A percentile compares a stretch with the other conserved stretches of the same genome.
Conservation (phyloP, 2,113 vertebrate species). For the Emydura subglobosa region DNA sequence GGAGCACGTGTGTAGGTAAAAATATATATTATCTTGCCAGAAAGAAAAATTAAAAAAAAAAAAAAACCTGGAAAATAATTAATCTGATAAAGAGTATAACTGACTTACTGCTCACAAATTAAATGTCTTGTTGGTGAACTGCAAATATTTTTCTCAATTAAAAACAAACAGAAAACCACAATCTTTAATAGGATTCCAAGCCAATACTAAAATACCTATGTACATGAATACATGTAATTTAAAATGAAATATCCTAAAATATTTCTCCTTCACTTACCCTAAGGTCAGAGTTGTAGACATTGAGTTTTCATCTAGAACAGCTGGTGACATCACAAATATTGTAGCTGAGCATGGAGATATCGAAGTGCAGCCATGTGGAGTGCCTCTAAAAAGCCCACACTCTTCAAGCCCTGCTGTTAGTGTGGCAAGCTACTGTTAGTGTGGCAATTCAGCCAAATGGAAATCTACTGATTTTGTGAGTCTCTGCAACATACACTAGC, state of each 20-base stretch:
- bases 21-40: not conserved
- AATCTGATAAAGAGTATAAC: not conserved
- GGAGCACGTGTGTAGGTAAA: not conserved
- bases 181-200: not conserved
- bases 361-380: not conserved
- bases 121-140: not conserved
- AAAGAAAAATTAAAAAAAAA: not conserved
- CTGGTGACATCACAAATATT: not conserved
- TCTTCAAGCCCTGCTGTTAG: constrained; percentile 1
- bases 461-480: not conserved
- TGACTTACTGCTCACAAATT: not conserved
- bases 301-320: not conserved
- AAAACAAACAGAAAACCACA: not conserved
- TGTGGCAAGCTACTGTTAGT: no score
- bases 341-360: not conserved
- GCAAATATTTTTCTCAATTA: constrained; percentile 17
- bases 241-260: constrained; percentile 1
- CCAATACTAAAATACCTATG: not conserved
- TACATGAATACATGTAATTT: not conserved
- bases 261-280: not conserved
- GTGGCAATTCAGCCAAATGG: no score
- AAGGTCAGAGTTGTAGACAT: not conserved
- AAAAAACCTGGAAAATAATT: not conserved
- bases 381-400: not conserved
- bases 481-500: not conserved